phyloP scores from a whole-genome alignment of 2,888 invertebrate genomes.

The Nephrocerus scutellatus region DNA sequence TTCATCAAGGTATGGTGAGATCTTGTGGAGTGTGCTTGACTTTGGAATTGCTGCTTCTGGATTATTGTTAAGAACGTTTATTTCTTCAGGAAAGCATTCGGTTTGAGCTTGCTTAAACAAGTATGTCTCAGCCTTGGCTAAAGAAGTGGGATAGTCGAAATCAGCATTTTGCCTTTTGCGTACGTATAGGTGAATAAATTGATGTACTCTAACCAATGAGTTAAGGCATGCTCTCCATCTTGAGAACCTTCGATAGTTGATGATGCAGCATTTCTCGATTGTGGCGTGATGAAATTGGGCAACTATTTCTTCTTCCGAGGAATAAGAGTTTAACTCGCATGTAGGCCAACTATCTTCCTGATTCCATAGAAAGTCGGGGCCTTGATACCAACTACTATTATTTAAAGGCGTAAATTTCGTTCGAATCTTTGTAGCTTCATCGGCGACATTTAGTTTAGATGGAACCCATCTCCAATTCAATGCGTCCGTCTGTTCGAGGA shows the following conservation, averaged over 20 bases:
- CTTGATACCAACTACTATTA: slow-evolving; percentile 13
- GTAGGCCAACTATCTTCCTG: slow-evolving; percentile 8
- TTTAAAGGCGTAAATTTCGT: neutral
- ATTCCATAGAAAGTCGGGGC: slow-evolving; percentile 15
- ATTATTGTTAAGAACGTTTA: neutral
- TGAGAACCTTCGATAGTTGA: slow-evolving; percentile 4
- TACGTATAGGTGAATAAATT: neutral
- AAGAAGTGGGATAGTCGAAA: neutral
- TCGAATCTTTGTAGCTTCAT: slow-evolving; percentile 20
- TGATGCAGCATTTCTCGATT: neutral
- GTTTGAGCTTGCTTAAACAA: neutral
- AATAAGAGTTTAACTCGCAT: neutral
- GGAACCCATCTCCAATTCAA: slow-evolving; percentile 23
- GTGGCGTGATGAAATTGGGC: no score
- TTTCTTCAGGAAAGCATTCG: neutral
- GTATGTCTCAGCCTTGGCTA: neutral
- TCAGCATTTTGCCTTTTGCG: no score
- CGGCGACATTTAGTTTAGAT: no score
- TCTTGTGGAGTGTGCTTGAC: slow-evolving; percentile 8
- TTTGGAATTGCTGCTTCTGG: slow-evolving; percentile 2
- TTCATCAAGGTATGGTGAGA: no score
- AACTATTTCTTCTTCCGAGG: neutral
- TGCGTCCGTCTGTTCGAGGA: slow-evolving; percentile 12
- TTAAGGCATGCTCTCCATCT: neutral
- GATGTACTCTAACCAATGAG: neutral